Conservation (phyloP, 2,113 vertebrate genomes). For the Calidris pugnax region DNA sequence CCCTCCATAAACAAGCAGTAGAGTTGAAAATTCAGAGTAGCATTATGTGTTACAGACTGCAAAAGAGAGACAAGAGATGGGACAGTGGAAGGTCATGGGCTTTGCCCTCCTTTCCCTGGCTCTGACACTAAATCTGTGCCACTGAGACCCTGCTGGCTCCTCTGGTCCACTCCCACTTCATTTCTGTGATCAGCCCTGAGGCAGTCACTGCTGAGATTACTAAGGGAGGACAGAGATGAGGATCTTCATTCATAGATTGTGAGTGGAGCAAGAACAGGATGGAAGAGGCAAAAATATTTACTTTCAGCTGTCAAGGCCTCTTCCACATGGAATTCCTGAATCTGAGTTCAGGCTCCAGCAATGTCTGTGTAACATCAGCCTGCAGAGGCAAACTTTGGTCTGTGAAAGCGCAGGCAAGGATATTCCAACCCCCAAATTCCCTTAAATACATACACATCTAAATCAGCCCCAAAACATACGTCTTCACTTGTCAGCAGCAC, state of each 20-base stretch:
- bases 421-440: not conserved
- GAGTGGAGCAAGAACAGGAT: not conserved
- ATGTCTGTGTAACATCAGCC: not conserved
- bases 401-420: not conserved
- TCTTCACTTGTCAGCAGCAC: not conserved
- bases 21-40: not conserved
- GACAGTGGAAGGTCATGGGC: not conserved
- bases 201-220: fast-evolving
- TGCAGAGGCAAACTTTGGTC: not conserved
- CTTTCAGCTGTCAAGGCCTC: not conserved
- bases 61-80: not conserved
- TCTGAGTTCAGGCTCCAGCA: not conserved
- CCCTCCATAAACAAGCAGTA: not conserved
- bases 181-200: not conserved
- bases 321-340: not conserved
- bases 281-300: not conserved
- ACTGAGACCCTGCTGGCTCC: not conserved
- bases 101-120: not conserved
- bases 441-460: not conserved
- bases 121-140: not conserved
- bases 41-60: fast-evolving
- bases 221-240: not conserved
- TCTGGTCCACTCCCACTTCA: not conserved
- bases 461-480: not conserved
- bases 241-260: not conserved